Evolutionary conservation across 2,113 vertebrate species (phyloP), one percentile per base, ranked within the genome.

Genomic region (Agapornis roseicollis): DNA sequence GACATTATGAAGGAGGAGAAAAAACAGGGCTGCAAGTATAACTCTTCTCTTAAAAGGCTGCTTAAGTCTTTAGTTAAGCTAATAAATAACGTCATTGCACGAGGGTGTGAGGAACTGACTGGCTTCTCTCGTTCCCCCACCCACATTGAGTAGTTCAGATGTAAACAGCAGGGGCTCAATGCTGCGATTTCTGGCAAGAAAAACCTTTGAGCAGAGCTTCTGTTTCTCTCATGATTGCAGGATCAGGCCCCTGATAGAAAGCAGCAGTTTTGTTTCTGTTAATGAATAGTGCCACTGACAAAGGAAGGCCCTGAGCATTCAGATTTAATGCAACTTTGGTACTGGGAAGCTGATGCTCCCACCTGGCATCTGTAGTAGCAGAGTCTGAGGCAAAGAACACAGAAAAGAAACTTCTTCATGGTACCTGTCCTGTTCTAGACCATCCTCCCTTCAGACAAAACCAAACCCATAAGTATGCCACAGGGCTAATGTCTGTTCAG

Each of bases 51-150:
- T 85, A 71, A 60, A 91, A 91, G 79, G 74, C 76, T 88, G 72
- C 37, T 88, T 83, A 46, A 42, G 28, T 79, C 61, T 94, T 93
- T 73, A 77, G 80, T 97, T 86, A 96, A 94, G 85, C 72, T 77
- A 97, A 96, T 96, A 96, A 96, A 96, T 97, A 97, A 94, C 88
- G 63, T 96, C 85, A 97, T 83, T 97, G 93, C 95, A 96, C 85
- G 65, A 74, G 63, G 31, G 44, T 84, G 78, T 88, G 70, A 93
- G 94, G 91, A 92, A 52, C 56, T 88, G 53, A 82, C 84, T 58
- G 84, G 81, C 56, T 80, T 95, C 61, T 64, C 42, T 56, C 58
- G 49, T 58, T 90, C 28, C 53, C 74, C 49, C 89, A 90, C 88
- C 28, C 52, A 80, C 47, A 46, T 33, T 41, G 63, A 39, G 8